phyloP scores from a whole-genome alignment of 92 coral and sea anemone genomes.

The Phenganax marumi region DNA sequence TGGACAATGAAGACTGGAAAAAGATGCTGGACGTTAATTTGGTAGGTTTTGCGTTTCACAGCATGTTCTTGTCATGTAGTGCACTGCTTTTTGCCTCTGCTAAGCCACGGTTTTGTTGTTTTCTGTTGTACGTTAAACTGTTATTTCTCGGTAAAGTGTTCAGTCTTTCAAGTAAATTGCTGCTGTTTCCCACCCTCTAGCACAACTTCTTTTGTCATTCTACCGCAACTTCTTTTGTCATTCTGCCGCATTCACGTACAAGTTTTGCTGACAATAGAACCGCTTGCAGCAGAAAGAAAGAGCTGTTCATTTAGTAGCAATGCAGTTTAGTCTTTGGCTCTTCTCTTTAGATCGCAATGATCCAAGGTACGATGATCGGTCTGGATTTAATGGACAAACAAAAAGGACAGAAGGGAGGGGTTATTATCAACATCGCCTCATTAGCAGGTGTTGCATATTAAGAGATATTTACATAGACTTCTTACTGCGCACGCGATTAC shows the following conservation, averaged over 20 bases:
- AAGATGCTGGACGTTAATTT: conserved; percentile 65
- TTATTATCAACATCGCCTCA: conserved; percentile 78
- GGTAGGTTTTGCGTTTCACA: conserved; percentile 44
- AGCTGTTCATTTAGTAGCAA: background rate
- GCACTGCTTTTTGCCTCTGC: no score
- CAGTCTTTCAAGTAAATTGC: no score
- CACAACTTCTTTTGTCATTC: no score
- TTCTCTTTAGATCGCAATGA: conserved; percentile 63
- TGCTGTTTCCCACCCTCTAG: no score
- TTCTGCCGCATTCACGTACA: background rate
- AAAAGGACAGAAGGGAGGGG: conserved; percentile 58
- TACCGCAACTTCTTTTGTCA: no score
- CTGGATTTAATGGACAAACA: conserved; percentile 65
- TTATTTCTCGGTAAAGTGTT: no score
- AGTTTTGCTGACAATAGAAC: background rate
- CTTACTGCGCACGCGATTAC: background rate
- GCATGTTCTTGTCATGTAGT: no score
- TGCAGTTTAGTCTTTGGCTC: conserved; percentile 3
- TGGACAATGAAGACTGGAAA: conserved; percentile 70
- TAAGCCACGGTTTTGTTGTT: no score
- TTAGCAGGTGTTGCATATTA: conserved; percentile 62
- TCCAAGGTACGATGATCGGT: conserved; percentile 68
- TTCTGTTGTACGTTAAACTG: no score
- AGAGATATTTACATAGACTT: background rate
- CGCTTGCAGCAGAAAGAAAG: background rate